Evolutionary conservation across 2,113 vertebrate species (phyloP).

Genomic region (Tiliqua scincoides): DNA sequence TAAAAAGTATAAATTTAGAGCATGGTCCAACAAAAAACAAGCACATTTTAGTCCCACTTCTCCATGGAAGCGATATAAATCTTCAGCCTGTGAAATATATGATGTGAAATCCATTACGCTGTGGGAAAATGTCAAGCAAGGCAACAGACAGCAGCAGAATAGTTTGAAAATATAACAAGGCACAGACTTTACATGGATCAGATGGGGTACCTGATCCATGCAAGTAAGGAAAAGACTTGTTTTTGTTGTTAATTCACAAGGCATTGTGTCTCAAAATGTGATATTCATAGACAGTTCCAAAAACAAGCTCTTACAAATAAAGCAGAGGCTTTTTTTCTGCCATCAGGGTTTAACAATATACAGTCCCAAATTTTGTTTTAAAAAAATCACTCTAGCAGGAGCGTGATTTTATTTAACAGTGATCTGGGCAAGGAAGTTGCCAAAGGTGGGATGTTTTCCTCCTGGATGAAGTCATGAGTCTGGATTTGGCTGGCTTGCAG

Average conservation of each 20-base stretch:
- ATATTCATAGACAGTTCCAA: conserved; percentile 28
- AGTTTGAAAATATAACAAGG: conserved; percentile 6
- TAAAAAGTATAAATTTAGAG: background rate
- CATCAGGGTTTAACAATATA: conserved; percentile 32
- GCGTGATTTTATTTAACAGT: conserved; percentile 40
- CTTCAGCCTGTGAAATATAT: background rate
- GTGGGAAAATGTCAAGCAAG: background rate
- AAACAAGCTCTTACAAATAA: conserved; percentile 29
- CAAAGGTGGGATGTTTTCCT: conserved; percentile 38
- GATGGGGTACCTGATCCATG: background rate
- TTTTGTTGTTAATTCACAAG: conserved; percentile 31
- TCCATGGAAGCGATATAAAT: background rate
- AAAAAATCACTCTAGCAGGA: conserved; percentile 35
- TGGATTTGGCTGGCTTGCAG: conserved; percentile 2
- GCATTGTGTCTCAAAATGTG: conserved; percentile 29
- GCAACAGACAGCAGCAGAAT: background rate
- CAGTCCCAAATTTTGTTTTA: conserved; percentile 43
- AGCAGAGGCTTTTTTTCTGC: conserved; percentile 43
- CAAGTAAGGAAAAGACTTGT: background rate
- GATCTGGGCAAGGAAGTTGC: background rate
- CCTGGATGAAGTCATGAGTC: conserved; percentile 36
- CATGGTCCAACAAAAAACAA: background rate
- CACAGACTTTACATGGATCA: conserved; percentile 10
- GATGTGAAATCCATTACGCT: background rate
- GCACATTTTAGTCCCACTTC: background rate